These are phyloP conservation scores for Sebastes trivittatus DNA, from an alignment of 2,797 vertebrate species.

Conservation along the genomic window DNA sequence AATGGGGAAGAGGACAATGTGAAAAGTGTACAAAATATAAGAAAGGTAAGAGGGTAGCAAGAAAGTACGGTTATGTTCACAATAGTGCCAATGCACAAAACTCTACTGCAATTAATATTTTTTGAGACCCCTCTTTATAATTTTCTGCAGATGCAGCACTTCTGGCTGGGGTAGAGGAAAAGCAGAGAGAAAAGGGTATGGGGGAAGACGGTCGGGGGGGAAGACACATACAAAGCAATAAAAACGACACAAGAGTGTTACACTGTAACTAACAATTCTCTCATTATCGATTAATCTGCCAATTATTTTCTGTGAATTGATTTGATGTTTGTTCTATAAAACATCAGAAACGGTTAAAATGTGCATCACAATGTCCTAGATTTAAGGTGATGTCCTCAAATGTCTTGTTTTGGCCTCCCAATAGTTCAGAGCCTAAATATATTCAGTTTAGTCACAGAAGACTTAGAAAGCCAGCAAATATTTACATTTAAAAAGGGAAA, in stretches of 20 bases:
- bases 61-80: slow-evolving; percentile 5
- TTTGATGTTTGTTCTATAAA: background rate
- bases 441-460: background rate
- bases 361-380: background rate
- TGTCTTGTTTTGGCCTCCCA: background rate
- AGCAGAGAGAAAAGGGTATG: slow-evolving; percentile 8
- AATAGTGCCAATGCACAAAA: slow-evolving; percentile 10
- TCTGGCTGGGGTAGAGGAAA: slow-evolving; percentile 11
- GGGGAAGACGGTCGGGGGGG: background rate
- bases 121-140: slow-evolving; percentile 22
- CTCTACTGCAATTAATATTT: slow-evolving; percentile 35
- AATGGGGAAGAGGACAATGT: background rate
- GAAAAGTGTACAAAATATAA: background rate
- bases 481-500: background rate
- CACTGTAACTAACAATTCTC: background rate
- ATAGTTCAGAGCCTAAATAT: background rate
- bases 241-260: background rate
- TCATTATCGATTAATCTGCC: background rate
- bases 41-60: background rate
- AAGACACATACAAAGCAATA: slow-evolving; percentile 12
- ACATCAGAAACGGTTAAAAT: background rate
- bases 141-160: slow-evolving; percentile 59
- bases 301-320: background rate
- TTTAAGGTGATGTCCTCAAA: background rate
- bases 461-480: background rate